Evolutionary conservation across 2,888 invertebrate genomes (phyloP).

Genomic region (Apamea sordens): DNA sequence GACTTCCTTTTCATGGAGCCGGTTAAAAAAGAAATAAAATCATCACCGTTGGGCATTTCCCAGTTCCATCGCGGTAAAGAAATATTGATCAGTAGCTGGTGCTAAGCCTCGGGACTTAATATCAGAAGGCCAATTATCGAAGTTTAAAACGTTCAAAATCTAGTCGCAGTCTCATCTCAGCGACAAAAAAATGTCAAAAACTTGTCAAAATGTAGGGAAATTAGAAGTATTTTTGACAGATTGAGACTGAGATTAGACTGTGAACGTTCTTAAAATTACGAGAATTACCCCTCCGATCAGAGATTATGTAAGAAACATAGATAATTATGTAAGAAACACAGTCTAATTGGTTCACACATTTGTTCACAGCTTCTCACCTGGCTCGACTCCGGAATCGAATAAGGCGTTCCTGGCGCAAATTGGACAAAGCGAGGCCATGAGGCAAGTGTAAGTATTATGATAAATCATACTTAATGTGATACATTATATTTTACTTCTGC

Average conservation of each 20-base stretch:
- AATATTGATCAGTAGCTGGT: background rate
- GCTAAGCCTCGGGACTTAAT: background rate
- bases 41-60: background rate
- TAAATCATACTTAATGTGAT: background rate
- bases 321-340: background rate
- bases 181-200: no score
- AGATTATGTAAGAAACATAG: no score
- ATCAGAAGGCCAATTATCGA: no score
- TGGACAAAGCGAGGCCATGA: constrained; percentile 58
- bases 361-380: constrained; percentile 50
- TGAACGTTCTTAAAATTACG: no score
- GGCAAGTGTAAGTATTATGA: constrained; percentile 55
- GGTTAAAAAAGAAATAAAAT: background rate
- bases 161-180: no score
- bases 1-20: background rate
- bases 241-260: no score
- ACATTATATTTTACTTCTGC: background rate
- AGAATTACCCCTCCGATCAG: no score
- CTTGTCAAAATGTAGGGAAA: no score
- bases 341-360: constrained; percentile 14
- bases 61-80: background rate
- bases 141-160: no score
- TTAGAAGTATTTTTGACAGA: no score
- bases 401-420: constrained; percentile 56
- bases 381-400: constrained; percentile 61